These are phyloP conservation scores for Listronotus bonariensis DNA, from an alignment of 1,140 invertebrate genomes.

Conservation along the genomic window DNA sequence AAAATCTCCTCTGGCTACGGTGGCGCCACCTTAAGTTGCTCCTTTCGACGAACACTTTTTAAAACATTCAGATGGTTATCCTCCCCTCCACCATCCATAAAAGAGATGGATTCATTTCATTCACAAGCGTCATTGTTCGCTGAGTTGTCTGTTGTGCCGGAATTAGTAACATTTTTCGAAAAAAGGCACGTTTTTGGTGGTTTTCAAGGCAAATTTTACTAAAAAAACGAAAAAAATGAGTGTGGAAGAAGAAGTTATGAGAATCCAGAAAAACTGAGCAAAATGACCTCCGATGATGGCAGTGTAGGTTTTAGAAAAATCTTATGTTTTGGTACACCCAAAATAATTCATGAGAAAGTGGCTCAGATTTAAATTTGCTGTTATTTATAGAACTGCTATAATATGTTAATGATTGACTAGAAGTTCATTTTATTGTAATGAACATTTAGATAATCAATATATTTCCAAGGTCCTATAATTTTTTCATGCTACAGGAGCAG, in stretches of 20 bases:
- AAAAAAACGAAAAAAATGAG: constrained; percentile 64
- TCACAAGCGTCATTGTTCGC: not conserved
- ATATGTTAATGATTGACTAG: not conserved
- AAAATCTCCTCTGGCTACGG: too few species aligned
- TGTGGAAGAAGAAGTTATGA: constrained; percentile 90
- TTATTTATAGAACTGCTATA: constrained; percentile 15
- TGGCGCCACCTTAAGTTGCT: too few species aligned
- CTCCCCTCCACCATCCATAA: too few species aligned
- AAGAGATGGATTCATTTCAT: not conserved
- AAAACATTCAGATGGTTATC: too few species aligned
- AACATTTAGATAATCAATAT: not conserved
- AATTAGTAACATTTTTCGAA: not conserved
- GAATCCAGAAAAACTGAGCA: constrained; percentile 94
- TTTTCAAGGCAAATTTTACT: not conserved
- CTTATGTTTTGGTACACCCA: constrained; percentile 13
- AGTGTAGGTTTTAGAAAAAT: constrained; percentile 72
- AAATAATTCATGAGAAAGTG: constrained; percentile 17
- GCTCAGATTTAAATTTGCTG: not conserved
- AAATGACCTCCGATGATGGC: constrained; percentile 87
- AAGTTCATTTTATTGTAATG: not conserved
- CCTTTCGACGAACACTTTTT: too few species aligned
- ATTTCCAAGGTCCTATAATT: too few species aligned
- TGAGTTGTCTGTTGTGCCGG: constrained; percentile 1
- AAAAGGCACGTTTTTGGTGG: constrained; percentile 6
- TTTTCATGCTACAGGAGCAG: too few species aligned